A percentile compares a stretch with the other conserved stretches of the same genome.
Evolutionary conservation across 1,140 invertebrate genomes (phyloP).

Genomic region (Streblospio benedicti): DNA sequence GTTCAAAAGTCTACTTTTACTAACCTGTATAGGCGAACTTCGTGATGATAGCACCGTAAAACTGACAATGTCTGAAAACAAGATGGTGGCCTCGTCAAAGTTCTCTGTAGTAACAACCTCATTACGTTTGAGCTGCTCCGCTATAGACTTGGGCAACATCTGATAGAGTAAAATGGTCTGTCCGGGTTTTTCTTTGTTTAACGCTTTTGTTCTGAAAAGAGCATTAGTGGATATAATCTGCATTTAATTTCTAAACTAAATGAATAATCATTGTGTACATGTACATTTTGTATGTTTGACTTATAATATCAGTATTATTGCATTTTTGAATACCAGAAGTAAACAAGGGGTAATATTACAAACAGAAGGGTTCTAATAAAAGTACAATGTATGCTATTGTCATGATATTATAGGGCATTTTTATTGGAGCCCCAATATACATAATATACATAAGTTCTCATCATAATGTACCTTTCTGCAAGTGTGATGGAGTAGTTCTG

Average conservation of each 20-base stretch:
- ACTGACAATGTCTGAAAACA: constrained; percentile 89
- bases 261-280: background rate
- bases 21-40: constrained; percentile 47
- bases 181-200: constrained; percentile 33
- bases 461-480: constrained; percentile 30
- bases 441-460: background rate
- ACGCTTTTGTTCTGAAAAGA: constrained; percentile 28
- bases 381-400: background rate
- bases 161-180: constrained; percentile 33
- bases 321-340: background rate
- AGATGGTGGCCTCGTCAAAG: constrained; percentile 82
- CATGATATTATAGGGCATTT: background rate
- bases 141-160: constrained; percentile 43
- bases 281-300: background rate
- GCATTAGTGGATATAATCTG: background rate
- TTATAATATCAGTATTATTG: background rate
- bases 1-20: no score
- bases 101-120: constrained; percentile 77
- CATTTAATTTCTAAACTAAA: background rate
- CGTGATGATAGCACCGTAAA: constrained; percentile 85
- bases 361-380: background rate
- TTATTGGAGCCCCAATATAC: background rate
- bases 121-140: constrained; percentile 77
- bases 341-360: no score
- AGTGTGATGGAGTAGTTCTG: constrained; percentile 32